phyloP scores from a whole-genome alignment of 2,888 invertebrate genomes.

The Allophyes oxyacanthae region DNA sequence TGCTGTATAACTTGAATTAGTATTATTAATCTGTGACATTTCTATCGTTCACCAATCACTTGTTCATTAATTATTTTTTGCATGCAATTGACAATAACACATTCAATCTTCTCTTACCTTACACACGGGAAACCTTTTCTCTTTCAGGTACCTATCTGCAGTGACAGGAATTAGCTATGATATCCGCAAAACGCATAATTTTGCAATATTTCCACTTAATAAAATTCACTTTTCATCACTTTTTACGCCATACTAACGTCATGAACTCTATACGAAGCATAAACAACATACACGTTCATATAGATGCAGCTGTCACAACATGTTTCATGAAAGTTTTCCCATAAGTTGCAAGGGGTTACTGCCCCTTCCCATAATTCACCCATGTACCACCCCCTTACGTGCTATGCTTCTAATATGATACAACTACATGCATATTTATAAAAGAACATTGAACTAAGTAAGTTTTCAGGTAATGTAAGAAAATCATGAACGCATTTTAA shows the following conservation, averaged over 20 bases:
- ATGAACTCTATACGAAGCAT: conserved; percentile 13
- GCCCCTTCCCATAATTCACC: conserved; percentile 70
- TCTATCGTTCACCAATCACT: too few species aligned
- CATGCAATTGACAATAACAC: too few species aligned
- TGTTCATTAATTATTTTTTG: too few species aligned
- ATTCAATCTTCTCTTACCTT: too few species aligned
- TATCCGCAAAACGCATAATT: too few species aligned
- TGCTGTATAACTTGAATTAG: too few species aligned
- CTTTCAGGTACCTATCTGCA: too few species aligned
- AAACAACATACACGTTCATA: conserved; percentile 23
- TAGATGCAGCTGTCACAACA: conserved; percentile 63
- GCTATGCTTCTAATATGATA: conserved; percentile 60
- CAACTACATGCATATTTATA: conserved; percentile 45
- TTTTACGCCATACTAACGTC: not conserved
- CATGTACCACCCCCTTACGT: conserved; percentile 64
- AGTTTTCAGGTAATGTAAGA: conserved; percentile 1
- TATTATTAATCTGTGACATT: too few species aligned
- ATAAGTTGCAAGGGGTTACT: conserved; percentile 67
- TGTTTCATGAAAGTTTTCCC: conserved; percentile 71
- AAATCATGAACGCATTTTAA: not conserved
- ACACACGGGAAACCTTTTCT: too few species aligned
- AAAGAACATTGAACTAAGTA: conserved; percentile 33
- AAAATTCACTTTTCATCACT: too few species aligned
- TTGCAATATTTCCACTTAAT: too few species aligned
- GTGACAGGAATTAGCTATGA: too few species aligned